phyloP scores from a whole-genome alignment of 2,113 vertebrate genomes.

The Nibea coibor region DNA sequence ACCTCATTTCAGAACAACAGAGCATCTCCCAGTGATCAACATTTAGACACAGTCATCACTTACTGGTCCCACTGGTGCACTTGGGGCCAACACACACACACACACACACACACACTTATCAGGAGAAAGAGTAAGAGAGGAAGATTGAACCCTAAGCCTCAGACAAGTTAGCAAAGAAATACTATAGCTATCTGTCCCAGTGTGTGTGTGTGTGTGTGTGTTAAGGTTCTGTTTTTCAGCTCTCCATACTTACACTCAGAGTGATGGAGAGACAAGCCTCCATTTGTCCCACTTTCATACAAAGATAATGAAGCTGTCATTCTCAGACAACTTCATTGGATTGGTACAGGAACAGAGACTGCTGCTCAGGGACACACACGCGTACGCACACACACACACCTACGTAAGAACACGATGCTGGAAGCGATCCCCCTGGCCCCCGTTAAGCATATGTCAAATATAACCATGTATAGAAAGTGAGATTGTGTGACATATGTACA shows the following conservation, averaged over 20 bases:
- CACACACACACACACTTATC: constrained; percentile 76
- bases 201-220: constrained; percentile 15
- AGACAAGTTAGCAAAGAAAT: constrained; percentile 16
- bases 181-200: constrained; percentile 10
- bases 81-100: constrained; percentile 67
- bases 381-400: constrained; percentile 42
- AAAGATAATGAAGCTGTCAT: constrained; percentile 99
- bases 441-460: constrained; percentile 85
- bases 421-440: constrained; percentile 62
- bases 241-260: constrained; percentile 75
- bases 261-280: constrained; percentile 98
- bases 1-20: constrained; percentile 87
- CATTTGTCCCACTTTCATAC: constrained; percentile 99
- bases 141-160: constrained; percentile 5
- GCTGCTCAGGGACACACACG: constrained; percentile 61
- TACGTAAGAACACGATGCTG: constrained; percentile 49
- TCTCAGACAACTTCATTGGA: constrained; percentile 98
- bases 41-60: constrained; percentile 99
- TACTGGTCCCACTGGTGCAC: constrained; percentile 84
- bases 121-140: constrained; percentile 10
- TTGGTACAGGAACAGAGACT: constrained; percentile 86
- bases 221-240: constrained; percentile 49
- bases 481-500: constrained; percentile 77
- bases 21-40: constrained; percentile 97
- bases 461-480: constrained; percentile 77